Conservation (phyloP, 2,888 invertebrate genomes). For the Dyspetes luteomarginatus region DNA sequence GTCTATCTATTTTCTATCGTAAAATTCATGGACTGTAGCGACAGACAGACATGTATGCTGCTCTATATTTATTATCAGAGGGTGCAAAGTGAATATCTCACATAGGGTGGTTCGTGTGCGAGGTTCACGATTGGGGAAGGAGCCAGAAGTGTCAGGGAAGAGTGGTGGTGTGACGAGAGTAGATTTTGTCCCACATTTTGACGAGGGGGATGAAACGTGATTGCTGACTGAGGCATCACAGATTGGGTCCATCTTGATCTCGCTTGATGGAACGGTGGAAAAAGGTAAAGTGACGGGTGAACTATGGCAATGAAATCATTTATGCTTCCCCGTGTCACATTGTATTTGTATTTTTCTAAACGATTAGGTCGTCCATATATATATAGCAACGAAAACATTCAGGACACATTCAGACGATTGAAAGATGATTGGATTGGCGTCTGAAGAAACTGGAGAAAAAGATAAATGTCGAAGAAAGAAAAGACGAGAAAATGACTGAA, state of each 20-base stretch:
- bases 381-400: slow-evolving; percentile 43
- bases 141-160: slow-evolving; percentile 4
- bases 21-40: neutral
- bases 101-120: slow-evolving; percentile 4
- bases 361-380: neutral
- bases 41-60: neutral
- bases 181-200: slow-evolving; percentile 6
- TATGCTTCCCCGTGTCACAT: slow-evolving; percentile 34
- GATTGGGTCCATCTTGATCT: neutral
- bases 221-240: neutral
- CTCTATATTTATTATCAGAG: slow-evolving; percentile 32
- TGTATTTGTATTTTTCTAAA: slow-evolving; percentile 33
- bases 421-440: slow-evolving; percentile 44
- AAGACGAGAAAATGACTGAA: slow-evolving; percentile 5
- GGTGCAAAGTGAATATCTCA: slow-evolving; percentile 48
- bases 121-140: neutral
- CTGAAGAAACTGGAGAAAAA: neutral
- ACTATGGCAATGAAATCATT: slow-evolving; percentile 36
- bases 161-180: neutral
- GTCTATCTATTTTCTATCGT: slow-evolving; percentile 24
- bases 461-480: neutral
- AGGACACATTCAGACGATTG: slow-evolving; percentile 58
- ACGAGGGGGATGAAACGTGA: slow-evolving; percentile 13
- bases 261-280: slow-evolving; percentile 13
- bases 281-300: slow-evolving; percentile 36